Conservation (phyloP, 1,140 invertebrate genomes). For the Aradophagus sp. region DNA sequence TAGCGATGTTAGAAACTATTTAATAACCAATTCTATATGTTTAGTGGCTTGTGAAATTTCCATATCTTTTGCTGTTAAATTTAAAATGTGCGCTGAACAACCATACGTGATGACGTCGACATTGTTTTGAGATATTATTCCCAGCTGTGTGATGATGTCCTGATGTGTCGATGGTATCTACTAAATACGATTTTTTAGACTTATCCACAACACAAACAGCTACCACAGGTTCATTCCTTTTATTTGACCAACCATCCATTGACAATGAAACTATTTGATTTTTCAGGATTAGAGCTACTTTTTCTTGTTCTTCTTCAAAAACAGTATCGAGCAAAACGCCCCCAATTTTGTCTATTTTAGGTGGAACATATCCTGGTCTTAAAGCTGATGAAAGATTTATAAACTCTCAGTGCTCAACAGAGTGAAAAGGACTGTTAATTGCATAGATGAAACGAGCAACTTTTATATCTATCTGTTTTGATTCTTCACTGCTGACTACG, state of each 20-base stretch:
- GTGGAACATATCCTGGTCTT: slow-evolving; percentile 14
- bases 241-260: slow-evolving; percentile 20
- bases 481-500: background rate
- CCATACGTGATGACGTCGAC: no score
- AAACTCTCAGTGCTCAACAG: slow-evolving; percentile 12
- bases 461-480: slow-evolving; percentile 4
- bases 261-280: slow-evolving; percentile 21
- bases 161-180: slow-evolving; percentile 19
- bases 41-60: no score
- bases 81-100: no score
- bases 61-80: no score
- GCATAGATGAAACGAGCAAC: slow-evolving; percentile 14
- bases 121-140: no score
- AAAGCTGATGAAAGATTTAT: slow-evolving; percentile 3
- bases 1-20: slow-evolving; percentile 10
- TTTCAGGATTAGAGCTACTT: background rate
- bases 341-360: slow-evolving; percentile 3
- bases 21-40: no score
- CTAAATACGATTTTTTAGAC: slow-evolving; percentile 12
- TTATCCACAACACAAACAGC: slow-evolving; percentile 12
- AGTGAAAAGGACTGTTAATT: slow-evolving; percentile 2
- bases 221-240: slow-evolving; percentile 17
- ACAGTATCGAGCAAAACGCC: slow-evolving; percentile 2
- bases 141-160: slow-evolving; percentile 5
- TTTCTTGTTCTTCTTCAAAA: background rate